Conservation (phyloP, 2,888 invertebrate species). For the Brassicogethes aeneus region DNA sequence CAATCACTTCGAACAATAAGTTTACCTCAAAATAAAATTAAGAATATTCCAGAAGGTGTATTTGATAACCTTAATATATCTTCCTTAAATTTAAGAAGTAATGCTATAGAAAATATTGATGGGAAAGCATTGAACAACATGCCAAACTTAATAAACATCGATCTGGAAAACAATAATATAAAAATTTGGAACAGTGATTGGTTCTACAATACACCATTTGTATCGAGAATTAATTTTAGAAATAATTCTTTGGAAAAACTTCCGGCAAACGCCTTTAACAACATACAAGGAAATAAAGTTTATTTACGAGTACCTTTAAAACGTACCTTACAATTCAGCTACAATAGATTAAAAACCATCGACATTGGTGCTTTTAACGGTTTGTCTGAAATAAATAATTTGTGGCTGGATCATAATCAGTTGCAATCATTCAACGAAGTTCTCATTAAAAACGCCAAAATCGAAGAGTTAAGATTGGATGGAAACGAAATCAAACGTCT, state of each 20-base stretch:
- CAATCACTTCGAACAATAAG: neutral
- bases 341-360: neutral
- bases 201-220: neutral
- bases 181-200: neutral
- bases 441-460: neutral
- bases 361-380: neutral
- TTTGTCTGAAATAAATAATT: neutral
- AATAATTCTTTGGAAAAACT: neutral
- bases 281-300: neutral
- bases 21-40: neutral
- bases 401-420: neutral
- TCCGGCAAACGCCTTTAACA: neutral
- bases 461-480: neutral
- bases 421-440: neutral
- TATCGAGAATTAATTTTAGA: neutral
- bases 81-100: neutral
- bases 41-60: neutral
- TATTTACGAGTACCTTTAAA: neutral
- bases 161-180: neutral
- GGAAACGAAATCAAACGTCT: neutral
- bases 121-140: neutral
- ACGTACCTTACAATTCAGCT: neutral
- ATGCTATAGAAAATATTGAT: neutral
- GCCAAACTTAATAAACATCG: neutral
- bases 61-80: neutral